These are phyloP conservation scores for Darevskia mixta DNA, from an alignment of 2,797 vertebrate species.

Conservation along the genomic window DNA sequence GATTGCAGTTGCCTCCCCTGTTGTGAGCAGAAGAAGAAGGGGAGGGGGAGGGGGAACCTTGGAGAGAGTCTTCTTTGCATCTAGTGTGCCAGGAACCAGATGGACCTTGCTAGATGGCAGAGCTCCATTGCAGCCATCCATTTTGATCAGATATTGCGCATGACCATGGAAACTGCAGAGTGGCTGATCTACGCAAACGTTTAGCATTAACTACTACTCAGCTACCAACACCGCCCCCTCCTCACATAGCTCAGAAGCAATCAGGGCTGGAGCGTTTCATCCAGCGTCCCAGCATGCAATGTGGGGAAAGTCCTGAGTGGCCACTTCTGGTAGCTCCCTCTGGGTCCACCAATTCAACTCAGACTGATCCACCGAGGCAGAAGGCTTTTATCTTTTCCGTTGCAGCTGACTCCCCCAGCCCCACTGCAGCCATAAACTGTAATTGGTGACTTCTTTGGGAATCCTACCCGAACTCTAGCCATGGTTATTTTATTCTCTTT, in stretches of 20 bases:
- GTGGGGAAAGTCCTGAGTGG: background rate
- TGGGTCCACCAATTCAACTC: background rate
- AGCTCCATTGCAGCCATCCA: background rate
- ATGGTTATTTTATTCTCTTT: background rate
- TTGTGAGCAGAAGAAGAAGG: background rate
- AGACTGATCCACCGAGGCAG: background rate
- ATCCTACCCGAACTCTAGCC: background rate
- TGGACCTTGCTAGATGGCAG: conserved; percentile 12
- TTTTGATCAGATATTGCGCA: background rate
- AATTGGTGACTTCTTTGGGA: background rate
- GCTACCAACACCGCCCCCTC: background rate
- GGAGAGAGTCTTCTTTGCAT: background rate
- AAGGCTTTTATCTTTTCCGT: background rate
- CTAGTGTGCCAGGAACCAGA: conserved; percentile 23
- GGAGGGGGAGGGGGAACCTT: background rate
- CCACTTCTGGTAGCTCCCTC: background rate
- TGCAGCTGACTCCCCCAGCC: background rate
- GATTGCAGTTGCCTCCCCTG: conserved; percentile 1
- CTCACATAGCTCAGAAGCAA: background rate
- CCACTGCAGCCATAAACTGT: background rate
- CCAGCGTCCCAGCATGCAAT: background rate
- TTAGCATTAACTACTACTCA: background rate
- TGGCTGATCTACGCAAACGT: conserved; percentile 7
- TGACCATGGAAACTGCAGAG: background rate
- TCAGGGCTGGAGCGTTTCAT: background rate